Evolutionary conservation across 2,797 vertebrate species (phyloP), one percentile per base, ranked within the genome.

Genomic region (Emydoidea blandingii): DNA sequence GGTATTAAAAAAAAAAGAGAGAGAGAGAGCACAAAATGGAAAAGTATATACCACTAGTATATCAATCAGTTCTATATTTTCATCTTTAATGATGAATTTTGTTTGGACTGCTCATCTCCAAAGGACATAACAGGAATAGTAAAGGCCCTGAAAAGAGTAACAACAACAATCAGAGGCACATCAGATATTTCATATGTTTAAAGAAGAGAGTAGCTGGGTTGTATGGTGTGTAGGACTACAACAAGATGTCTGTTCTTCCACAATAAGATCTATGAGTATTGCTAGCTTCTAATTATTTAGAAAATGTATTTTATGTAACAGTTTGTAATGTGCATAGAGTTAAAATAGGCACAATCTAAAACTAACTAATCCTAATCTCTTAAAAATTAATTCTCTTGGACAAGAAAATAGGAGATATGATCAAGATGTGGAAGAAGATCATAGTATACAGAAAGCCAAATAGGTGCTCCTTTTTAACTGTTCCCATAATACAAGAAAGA

Each of bases 371-470:
- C 74, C 83, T 83, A 27, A 11, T 0, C 2, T 81, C 1, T 74
- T 8, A 87, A 3, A 41, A 29, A 21, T 56, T 89, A 93, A 1
- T 72, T 59, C 1, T 6, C 54, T 85, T 89, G 62, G 85, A 41
- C 1, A 34, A 11, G 54, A 81, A 2, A 3, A 11, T 72, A 68
- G 1, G 14, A 83, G 1, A 21, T 10, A 7, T 14, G 54, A 56
- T 44, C 3, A 81, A 52, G 57, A 1, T 81, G 68, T 31, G 4
- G 74, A 12, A 85, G 88, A 84, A 6, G 0, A 0, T 0, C 18
- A 83, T 34, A 29, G 82, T 81, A 59, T 12, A 0, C 1, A 3
- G 41, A 72, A 93, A 89, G 1, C 2, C 19, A 86, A 83, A 6
- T 21, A 76, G 3, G 0, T 41, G 0, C 47, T 52, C 16, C 4